Percentiles rank a stretch among this genome's conserved stretches.
phyloP scores from a whole-genome alignment of 2,888 invertebrate species.

The Metacarcinus magister region DNA sequence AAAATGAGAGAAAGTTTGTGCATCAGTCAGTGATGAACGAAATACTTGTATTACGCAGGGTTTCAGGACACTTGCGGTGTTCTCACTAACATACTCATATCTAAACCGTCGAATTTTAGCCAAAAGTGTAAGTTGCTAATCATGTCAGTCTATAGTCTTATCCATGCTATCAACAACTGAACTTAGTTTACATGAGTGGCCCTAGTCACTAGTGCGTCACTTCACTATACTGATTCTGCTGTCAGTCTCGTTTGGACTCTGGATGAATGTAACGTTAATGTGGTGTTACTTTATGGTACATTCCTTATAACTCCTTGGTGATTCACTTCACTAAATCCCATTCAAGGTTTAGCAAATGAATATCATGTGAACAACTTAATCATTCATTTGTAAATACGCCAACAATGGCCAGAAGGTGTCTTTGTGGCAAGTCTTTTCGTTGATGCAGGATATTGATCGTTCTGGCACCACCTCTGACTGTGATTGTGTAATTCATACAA shows the following conservation, averaged over 20 bases:
- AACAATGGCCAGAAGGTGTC: too few species aligned
- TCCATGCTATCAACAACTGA: too few species aligned
- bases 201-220: background rate
- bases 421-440: too few species aligned
- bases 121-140: too few species aligned
- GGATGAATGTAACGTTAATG: background rate
- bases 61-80: background rate
- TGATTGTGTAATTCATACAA: too few species aligned
- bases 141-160: too few species aligned
- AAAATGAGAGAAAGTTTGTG: too few species aligned
- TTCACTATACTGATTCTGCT: background rate
- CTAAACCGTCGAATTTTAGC: too few species aligned
- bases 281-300: background rate
- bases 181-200: background rate
- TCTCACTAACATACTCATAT: too few species aligned
- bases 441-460: too few species aligned
- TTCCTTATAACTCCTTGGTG: background rate
- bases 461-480: too few species aligned
- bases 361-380: background rate
- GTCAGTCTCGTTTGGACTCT: background rate
- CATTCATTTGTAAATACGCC: background rate
- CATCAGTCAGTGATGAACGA: background rate
- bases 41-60: background rate
- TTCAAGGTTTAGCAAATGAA: background rate
- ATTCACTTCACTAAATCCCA: background rate